These are phyloP conservation scores for Macrochelys suwanniensis DNA, from an alignment of 2,797 vertebrate genomes.

Conservation along the genomic window DNA sequence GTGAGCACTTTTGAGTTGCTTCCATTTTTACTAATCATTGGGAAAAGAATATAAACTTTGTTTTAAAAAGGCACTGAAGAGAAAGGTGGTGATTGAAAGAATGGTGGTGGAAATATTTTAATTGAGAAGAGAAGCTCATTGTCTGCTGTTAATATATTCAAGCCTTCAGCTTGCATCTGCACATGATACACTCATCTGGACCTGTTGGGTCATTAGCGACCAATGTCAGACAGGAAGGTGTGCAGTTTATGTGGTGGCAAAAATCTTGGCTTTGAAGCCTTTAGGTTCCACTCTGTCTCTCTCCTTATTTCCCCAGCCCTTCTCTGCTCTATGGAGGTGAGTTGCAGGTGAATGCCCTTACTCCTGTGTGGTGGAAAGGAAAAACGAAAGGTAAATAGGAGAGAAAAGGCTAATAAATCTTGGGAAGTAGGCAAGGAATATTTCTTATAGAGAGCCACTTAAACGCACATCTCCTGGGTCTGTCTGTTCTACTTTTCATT, in stretches of 20 bases:
- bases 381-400: background rate
- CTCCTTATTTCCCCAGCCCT: background rate
- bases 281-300: background rate
- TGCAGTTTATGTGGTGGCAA: background rate
- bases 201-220: background rate
- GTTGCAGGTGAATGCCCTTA: rapidly evolving
- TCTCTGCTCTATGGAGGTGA: rapidly evolving
- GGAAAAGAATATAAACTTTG: rapidly evolving
- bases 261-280: background rate
- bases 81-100: background rate
- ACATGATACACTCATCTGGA: background rate
- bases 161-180: background rate
- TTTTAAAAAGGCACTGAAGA: background rate
- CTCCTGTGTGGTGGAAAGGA: background rate
- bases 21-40: background rate
- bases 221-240: background rate
- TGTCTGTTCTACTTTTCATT: rapidly evolving
- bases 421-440: background rate
- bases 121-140: background rate
- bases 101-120: background rate
- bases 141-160: background rate
- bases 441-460: background rate
- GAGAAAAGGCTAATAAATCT: background rate
- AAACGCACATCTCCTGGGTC: background rate
- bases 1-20: rapidly evolving